These are phyloP conservation scores for Tinea trinotella DNA, from an alignment of 2,888 invertebrate genomes.

Conservation along the genomic window DNA sequence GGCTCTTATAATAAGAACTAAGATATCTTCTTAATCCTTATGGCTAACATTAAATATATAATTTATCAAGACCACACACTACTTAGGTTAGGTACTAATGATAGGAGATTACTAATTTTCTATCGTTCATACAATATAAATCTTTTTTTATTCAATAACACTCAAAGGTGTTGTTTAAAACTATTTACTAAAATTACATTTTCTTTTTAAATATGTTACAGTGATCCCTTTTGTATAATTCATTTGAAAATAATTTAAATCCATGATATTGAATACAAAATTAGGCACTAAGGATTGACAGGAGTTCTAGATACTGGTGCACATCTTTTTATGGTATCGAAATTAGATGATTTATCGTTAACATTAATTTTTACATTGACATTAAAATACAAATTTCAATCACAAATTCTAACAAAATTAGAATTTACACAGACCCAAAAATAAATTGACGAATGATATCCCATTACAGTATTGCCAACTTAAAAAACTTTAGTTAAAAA, in stretches of 20 bases:
- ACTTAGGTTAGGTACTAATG: slow-evolving; percentile 47
- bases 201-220: slow-evolving; percentile 63
- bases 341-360: too few relatives aligned
- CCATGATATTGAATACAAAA: not conserved
- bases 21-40: too few relatives aligned
- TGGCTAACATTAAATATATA: not conserved
- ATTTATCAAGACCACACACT: slow-evolving; percentile 40
- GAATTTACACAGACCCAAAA: too few relatives aligned
- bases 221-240: slow-evolving; percentile 59
- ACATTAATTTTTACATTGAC: too few relatives aligned
- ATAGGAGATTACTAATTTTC: slow-evolving; percentile 47
- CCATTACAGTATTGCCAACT: too few relatives aligned
- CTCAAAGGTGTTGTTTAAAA: slow-evolving; percentile 43
- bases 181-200: slow-evolving; percentile 67
- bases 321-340: too few relatives aligned
- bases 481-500: too few relatives aligned
- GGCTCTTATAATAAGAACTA: too few relatives aligned
- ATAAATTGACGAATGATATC: too few relatives aligned
- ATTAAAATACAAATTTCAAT: too few relatives aligned
- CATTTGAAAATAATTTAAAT: not conserved
- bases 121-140: slow-evolving; percentile 34
- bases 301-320: too few relatives aligned
- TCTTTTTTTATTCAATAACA: slow-evolving; percentile 43
- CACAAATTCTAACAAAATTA: too few relatives aligned
- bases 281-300: not conserved